These are phyloP conservation scores for Stichodactyla mertensii DNA, from an alignment of 64 coral and sea anemone species.

Conservation along the genomic window DNA sequence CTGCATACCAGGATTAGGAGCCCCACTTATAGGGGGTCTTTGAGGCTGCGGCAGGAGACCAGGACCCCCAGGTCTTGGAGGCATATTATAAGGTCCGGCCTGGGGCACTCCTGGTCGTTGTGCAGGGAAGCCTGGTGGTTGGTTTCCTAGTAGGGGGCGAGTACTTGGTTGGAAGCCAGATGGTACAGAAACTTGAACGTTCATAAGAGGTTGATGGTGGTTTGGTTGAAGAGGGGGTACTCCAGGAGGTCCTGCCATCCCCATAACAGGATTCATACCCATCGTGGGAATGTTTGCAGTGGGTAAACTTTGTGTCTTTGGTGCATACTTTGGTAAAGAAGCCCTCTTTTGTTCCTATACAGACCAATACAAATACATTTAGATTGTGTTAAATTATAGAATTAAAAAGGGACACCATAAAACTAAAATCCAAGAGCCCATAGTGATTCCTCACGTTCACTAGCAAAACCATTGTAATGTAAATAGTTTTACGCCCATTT, in stretches of 20 bases:
- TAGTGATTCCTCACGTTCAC: too few relatives aligned
- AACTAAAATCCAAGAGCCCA: too few relatives aligned
- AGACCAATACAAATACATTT: neutral
- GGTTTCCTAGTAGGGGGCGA: conserved; percentile 38
- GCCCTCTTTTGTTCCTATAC: conserved; percentile 86
- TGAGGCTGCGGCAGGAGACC: neutral
- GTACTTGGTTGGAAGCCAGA: conserved; percentile 49
- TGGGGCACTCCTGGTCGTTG: conserved; percentile 29
- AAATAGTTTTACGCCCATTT: too few relatives aligned
- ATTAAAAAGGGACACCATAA: neutral
- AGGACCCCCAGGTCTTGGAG: conserved; percentile 14
- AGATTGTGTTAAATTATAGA: neutral
- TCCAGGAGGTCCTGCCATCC: conserved; percentile 47
- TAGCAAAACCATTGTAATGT: too few relatives aligned
- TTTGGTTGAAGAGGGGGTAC: neutral
- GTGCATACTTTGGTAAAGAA: conserved; percentile 70
- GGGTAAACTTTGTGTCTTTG: conserved; percentile 76
- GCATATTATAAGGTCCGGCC: conserved; percentile 23
- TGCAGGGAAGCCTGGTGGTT: conserved; percentile 26
- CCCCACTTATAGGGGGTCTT: neutral
- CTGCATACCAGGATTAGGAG: neutral
- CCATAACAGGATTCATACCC: conserved; percentile 32
- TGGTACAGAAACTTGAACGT: conserved; percentile 19
- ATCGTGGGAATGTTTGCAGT: conserved; percentile 61
- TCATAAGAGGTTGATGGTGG: conserved; percentile 39